phyloP scores from a whole-genome alignment of 2,113 vertebrate species.

The Eleginops maclovinus region DNA sequence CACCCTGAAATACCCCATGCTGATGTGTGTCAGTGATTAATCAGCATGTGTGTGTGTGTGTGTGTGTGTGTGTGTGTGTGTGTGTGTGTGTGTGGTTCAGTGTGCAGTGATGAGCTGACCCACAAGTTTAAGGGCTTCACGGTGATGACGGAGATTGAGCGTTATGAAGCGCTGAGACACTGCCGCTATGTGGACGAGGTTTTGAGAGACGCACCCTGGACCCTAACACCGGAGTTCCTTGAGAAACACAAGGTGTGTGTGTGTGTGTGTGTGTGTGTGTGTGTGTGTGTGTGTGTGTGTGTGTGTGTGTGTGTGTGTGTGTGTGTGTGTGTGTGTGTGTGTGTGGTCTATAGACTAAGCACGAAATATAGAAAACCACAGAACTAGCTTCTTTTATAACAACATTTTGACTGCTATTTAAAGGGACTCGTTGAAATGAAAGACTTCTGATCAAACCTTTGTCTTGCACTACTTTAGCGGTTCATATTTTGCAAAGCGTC shows the following conservation, averaged over 20 bases:
- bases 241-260: conserved; percentile 94
- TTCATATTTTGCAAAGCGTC: background rate
- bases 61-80: background rate
- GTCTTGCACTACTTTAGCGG: background rate
- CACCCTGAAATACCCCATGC: background rate
- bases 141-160: conserved; percentile 95
- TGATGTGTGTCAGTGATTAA: background rate
- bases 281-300: background rate
- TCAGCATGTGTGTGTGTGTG: background rate
- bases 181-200: conserved; percentile 99
- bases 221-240: conserved; percentile 93
- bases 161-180: conserved; percentile 96
- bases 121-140: conserved; percentile 99
- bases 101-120: conserved; percentile 98
- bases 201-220: conserved; percentile 97
- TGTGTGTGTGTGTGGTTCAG: conserved; percentile 70
- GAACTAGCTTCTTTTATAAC: too few species aligned
- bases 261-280: conserved; percentile 2
- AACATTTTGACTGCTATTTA: too few species aligned
- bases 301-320: background rate
- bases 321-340: too few species aligned
- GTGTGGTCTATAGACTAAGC: too few species aligned
- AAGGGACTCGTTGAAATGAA: too few species aligned
- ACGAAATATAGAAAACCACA: too few species aligned
- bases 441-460: too few species aligned